Conservation (phyloP, 2,797 vertebrate species). For the Morus bassanus region DNA sequence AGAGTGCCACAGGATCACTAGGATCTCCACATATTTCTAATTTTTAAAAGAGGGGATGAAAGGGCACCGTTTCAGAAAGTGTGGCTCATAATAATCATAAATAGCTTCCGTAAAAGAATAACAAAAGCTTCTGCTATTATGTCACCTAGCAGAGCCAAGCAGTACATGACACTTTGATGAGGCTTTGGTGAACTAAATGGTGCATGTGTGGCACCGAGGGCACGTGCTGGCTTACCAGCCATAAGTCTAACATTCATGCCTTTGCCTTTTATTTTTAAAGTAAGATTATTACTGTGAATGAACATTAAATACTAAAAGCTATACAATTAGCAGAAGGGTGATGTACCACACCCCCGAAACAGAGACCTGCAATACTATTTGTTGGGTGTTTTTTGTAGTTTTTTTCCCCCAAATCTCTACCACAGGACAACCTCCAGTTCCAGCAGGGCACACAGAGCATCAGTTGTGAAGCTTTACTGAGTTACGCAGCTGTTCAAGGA, state of each 20-base stretch:
- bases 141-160: background rate
- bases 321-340: background rate
- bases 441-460: background rate
- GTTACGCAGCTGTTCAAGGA: background rate
- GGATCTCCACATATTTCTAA: background rate
- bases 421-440: too few relatives aligned
- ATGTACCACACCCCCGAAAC: rapidly evolving
- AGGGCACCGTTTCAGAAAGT: background rate
- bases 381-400: background rate
- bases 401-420: background rate
- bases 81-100: background rate
- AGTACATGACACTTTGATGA: background rate
- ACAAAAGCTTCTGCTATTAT: background rate
- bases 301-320: background rate
- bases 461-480: background rate
- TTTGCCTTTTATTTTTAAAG: background rate
- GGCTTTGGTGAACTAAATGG: background rate
- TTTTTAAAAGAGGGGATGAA: background rate
- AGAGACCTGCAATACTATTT: background rate
- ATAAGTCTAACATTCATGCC: rapidly evolving
- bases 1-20: background rate
- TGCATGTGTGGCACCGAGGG: background rate
- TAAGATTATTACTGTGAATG: background rate
- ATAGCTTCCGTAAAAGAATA: background rate
- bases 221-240: background rate